Evolutionary conservation across 2,888 invertebrate genomes (phyloP).

Genomic region (Lepidocyrtinus sp.): DNA sequence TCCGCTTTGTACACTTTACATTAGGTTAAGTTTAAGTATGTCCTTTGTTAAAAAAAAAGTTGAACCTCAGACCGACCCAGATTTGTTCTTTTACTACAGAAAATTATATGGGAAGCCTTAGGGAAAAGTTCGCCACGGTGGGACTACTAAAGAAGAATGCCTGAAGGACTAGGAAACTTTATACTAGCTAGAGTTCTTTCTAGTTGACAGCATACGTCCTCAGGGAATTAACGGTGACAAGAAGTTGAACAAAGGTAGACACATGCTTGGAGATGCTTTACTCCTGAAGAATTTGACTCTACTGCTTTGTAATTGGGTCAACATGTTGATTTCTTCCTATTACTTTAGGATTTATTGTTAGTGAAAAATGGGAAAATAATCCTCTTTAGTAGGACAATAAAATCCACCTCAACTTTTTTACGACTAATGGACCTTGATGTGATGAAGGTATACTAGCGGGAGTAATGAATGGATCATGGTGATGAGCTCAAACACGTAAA

Average conservation of each 20-base stretch:
- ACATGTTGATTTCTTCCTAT: slow-evolving; percentile 40
- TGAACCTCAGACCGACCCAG: not conserved
- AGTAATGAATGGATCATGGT: not conserved
- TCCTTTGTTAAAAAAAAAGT: no score
- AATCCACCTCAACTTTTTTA: not conserved
- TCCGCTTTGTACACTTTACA: no score
- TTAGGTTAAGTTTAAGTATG: no score
- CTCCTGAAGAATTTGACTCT: slow-evolving; percentile 11
- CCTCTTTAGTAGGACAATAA: not conserved
- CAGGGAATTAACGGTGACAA: slow-evolving; percentile 49
- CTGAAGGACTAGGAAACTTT: not conserved
- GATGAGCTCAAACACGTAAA: not conserved
- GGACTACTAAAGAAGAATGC: not conserved
- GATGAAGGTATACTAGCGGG: slow-evolving; percentile 14
- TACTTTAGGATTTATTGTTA: slow-evolving; percentile 41
- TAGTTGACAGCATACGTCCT: slow-evolving; percentile 21
- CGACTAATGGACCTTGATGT: not conserved
- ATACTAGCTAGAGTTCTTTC: slow-evolving; percentile 23
- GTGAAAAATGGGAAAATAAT: not conserved
- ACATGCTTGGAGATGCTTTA: slow-evolving; percentile 29
- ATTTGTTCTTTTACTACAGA: not conserved
- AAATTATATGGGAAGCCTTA: slow-evolving; percentile 20
- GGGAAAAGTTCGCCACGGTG: not conserved
- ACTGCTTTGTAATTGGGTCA: slow-evolving; percentile 42
- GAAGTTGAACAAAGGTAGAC: slow-evolving; percentile 39